phyloP scores from a whole-genome alignment of 2,113 vertebrate species.

The Aepyceros melampus region DNA sequence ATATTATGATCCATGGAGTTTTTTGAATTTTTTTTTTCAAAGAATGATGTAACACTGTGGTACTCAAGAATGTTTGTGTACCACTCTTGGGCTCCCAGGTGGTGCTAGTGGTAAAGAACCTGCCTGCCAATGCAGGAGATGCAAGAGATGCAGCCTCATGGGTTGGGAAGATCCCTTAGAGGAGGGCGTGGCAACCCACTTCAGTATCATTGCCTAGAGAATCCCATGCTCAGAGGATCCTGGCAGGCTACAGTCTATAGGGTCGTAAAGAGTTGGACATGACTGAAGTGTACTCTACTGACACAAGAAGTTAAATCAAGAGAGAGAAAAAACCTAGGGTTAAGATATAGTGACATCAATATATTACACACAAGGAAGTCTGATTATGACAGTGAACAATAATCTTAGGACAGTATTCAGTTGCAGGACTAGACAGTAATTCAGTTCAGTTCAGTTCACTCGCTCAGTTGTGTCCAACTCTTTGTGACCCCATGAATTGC shows the following conservation, averaged over 20 bases:
- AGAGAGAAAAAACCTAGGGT: background rate
- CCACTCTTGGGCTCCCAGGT: background rate
- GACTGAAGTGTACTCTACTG: background rate
- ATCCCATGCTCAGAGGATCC: background rate
- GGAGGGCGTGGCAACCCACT: background rate
- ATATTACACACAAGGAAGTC: background rate
- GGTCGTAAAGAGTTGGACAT: background rate
- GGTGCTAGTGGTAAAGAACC: background rate
- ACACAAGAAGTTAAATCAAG: background rate
- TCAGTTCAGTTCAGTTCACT: background rate
- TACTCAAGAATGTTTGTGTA: background rate
- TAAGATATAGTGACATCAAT: background rate
- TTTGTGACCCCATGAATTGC: too few species aligned
- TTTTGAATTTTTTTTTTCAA: background rate
- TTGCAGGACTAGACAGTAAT: background rate
- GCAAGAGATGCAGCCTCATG: background rate
- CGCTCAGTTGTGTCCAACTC: too few species aligned
- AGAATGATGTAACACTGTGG: background rate
- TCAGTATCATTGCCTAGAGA: background rate
- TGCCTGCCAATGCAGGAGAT: background rate
- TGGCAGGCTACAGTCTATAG: background rate
- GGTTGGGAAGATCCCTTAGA: background rate
- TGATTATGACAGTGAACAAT: background rate
- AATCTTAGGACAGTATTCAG: background rate
- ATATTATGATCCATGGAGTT: background rate